These are phyloP conservation scores for Halesus radiatus DNA, from an alignment of 1,140 invertebrate species.

Conservation along the genomic window DNA sequence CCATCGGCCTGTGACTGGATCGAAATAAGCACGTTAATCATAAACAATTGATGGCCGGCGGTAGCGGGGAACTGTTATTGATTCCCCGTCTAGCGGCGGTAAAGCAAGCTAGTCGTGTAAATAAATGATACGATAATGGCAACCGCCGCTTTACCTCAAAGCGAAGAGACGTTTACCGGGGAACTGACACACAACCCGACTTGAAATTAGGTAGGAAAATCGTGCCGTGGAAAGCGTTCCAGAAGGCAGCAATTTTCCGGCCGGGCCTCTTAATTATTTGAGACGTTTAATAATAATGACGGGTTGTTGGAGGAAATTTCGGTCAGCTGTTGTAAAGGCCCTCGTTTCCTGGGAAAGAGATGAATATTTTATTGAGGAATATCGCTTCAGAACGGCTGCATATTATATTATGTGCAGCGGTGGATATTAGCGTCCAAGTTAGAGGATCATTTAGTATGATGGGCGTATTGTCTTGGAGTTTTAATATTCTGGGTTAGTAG, in stretches of 20 bases:
- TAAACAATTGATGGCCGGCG: slow-evolving; percentile 50
- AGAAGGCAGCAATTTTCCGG: slow-evolving; percentile 31
- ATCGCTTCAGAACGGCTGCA: too few relatives aligned
- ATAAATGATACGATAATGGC: slow-evolving; percentile 50
- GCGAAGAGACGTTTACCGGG: slow-evolving; percentile 44
- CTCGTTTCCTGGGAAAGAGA: neutral
- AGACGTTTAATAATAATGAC: slow-evolving; percentile 2
- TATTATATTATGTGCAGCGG: too few relatives aligned
- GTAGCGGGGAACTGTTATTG: slow-evolving; percentile 34
- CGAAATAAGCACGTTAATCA: slow-evolving; percentile 45
- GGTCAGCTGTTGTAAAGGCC: neutral
- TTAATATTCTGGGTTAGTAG: too few relatives aligned
- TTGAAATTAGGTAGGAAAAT: slow-evolving; percentile 39
- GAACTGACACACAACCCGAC: slow-evolving; percentile 39
- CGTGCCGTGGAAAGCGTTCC: slow-evolving; percentile 38
- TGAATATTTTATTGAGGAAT: slow-evolving; percentile 5
- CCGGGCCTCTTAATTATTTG: slow-evolving; percentile 17
- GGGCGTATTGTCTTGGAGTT: too few relatives aligned
- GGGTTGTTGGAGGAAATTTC: neutral
- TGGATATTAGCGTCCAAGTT: too few relatives aligned
- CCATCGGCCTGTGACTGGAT: slow-evolving; percentile 14
- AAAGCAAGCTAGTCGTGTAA: slow-evolving; percentile 32
- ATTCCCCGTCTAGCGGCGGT: slow-evolving; percentile 23
- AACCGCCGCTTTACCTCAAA: slow-evolving; percentile 38
- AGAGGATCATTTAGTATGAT: too few relatives aligned